These are phyloP conservation scores for Neodon shergylaensis DNA, from an alignment of 2,113 vertebrate genomes.

Conservation along the genomic window DNA sequence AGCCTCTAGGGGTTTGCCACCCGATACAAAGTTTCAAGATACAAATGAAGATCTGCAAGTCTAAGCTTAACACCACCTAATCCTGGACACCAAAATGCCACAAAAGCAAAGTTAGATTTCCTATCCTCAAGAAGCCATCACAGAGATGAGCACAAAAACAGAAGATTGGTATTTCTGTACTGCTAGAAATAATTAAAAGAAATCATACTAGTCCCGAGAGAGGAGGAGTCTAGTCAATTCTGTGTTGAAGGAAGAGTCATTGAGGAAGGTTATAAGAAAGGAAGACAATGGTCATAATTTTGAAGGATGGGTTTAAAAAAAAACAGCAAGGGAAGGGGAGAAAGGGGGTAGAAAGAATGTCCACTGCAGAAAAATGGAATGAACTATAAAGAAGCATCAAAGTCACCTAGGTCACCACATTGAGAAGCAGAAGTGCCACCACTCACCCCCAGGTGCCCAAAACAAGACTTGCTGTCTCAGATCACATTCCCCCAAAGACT, in stretches of 20 bases:
- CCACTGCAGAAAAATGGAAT: not conserved
- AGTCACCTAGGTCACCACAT: not conserved
- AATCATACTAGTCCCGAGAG: not conserved
- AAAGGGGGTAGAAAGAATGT: not conserved
- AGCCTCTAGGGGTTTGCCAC: not conserved
- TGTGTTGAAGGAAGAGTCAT: not conserved
- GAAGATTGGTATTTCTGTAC: not conserved
- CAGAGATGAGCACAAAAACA: not conserved
- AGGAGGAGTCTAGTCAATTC: not conserved
- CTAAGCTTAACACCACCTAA: not conserved
- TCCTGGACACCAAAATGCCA: not conserved
- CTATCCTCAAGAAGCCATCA: not conserved
- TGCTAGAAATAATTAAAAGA: not conserved
- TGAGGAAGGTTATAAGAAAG: slow-evolving; percentile 10
- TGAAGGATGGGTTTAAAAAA: not conserved
- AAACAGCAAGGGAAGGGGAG: not conserved
- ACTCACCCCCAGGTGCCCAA: not conserved
- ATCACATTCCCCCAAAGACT: not conserved
- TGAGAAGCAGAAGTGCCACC: not conserved
- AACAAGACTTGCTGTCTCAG: not conserved
- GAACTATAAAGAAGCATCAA: not conserved
- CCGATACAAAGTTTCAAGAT: not conserved
- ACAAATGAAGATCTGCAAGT: not conserved
- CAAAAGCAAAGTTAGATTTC: slow-evolving; percentile 10
- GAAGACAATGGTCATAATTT: not conserved